Evolutionary conservation across 2,113 vertebrate genomes (phyloP).

Genomic region (Acinonyx jubatus): DNA sequence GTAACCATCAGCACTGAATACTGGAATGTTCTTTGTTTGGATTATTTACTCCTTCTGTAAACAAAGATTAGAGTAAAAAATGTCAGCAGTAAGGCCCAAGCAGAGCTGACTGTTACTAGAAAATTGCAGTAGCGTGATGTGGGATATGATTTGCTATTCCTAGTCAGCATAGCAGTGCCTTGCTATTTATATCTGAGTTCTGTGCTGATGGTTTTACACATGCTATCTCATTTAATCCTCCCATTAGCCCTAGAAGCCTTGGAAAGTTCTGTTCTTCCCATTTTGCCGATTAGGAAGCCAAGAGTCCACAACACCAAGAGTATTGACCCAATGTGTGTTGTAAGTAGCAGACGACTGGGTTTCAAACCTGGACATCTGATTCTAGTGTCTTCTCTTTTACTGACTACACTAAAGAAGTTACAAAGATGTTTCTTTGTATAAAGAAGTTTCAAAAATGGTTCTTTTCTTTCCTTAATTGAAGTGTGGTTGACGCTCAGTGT

Average conservation of each 20-base stretch:
- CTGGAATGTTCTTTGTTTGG: slow-evolving; percentile 88
- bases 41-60: slow-evolving; percentile 93
- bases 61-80: slow-evolving; percentile 93
- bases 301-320: background rate
- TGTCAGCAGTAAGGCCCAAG: slow-evolving; percentile 84
- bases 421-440: background rate
- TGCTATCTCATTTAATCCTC: slow-evolving; percentile 22
- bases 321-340: background rate
- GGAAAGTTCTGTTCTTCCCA: background rate
- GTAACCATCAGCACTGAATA: slow-evolving; percentile 82
- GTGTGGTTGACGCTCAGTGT: background rate
- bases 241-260: background rate
- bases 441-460: background rate
- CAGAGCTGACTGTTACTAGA: slow-evolving; percentile 84
- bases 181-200: background rate
- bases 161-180: background rate
- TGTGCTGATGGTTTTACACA: background rate
- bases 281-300: background rate
- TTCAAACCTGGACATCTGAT: background rate
- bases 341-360: background rate
- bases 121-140: slow-evolving; percentile 84
- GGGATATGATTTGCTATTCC: slow-evolving; percentile 59
- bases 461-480: background rate
- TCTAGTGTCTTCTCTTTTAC: background rate
- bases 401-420: background rate